Base-by-base conservation (phyloP, 2,113 vertebrate species). In the Callipepla californica region DNA sequence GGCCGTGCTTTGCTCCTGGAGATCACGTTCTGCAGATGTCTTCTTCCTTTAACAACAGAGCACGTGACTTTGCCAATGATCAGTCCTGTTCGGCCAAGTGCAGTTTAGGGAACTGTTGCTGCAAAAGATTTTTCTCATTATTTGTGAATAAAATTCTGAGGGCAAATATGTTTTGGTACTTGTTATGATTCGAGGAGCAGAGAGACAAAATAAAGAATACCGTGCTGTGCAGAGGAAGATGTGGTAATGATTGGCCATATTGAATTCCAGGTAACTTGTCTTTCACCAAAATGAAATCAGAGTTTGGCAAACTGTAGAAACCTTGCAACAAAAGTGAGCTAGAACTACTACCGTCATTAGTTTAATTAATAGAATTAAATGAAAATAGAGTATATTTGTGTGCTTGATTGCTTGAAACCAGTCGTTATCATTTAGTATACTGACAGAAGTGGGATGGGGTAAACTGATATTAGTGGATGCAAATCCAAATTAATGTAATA, bases 401-500 rank as follows among this genome's bases (percentile, higher is more conserved):
- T 87, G 69, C 80, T 48, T 85, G 85, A 40, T 44, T 75, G 76
- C 72, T 93, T 85, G 87, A 90, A 92, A 85, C 48, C 53, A 38
- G 45, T 66, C 45, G 75, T 89, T 72, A 65, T 90, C n/a, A 72
- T 87, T 88, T 93, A 61, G 28, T 66, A 58, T 53, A 28, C 55
- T 79, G 82, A 94, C 91, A 82, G 59, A 78, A 86, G 44, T 50
- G 57, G 67, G 62, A 61, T 90, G 53, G 51, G 50, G 18, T 86
- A 85, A 89, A 91, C 62, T 83, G 57, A 21, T 87, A 76, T 90
- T 92, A 89, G 79, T 57, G 84, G 92, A 67, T 87, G 80, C 80
- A 96, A 93, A 89, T 92, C 77, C 89, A 89, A 80, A 85, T 91
- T 96, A 95, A 94, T 93, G 55, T 95, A 96, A 96, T 96, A 91